Base-by-base conservation (phyloP, 2,888 invertebrate genomes). In the Brachyptera putata region DNA sequence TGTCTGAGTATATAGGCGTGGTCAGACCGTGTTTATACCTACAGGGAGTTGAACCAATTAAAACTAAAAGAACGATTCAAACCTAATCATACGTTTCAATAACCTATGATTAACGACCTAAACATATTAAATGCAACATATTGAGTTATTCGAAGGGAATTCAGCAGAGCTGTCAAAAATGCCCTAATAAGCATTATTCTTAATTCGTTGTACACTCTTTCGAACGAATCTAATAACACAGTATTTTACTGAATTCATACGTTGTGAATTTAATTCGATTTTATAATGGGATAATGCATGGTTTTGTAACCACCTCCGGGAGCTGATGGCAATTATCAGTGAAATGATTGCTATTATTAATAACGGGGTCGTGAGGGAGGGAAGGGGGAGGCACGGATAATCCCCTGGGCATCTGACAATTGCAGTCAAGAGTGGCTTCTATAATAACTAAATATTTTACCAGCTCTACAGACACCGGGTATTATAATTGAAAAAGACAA, bases 1-100 rank as follows among this genome's bases (percentile, higher is more conserved):
- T n/a, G n/a, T 36, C 46, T 18, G 53, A 43, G 48, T n/a, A n/a
- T n/a, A n/a, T 21, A 50, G 55, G 21, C 16, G 7, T 34, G 58
- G 36, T 53, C 14, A 53, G 30, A 53, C 24, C 18, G 24, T 48
- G 26, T 30, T 21, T 36, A 34, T 24, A 41, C 58, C 48, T 22
- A n/a, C 11, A 18, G 48, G 21, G 24, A 22, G 5, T 5, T 7
- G 4, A 22, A 22, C 22, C 48, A 25, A 48, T 48, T 48, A 48
- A 24, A 48, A 48, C 21, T 25, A 22, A 25, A 48, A 25, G 21
- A 48, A 22, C 24, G 48, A 48, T 24, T 48, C 48, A 22, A 14
- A 48, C n/a, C 22, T 48, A 48, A 48, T 48, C 9, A 48, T n/a
- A 48, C 21, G 25, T 2, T 25, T 48, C 48, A 22, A 25, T 3